Evolutionary conservation across 2,888 invertebrate species (phyloP).

Genomic region (Sesamia inferens): DNA sequence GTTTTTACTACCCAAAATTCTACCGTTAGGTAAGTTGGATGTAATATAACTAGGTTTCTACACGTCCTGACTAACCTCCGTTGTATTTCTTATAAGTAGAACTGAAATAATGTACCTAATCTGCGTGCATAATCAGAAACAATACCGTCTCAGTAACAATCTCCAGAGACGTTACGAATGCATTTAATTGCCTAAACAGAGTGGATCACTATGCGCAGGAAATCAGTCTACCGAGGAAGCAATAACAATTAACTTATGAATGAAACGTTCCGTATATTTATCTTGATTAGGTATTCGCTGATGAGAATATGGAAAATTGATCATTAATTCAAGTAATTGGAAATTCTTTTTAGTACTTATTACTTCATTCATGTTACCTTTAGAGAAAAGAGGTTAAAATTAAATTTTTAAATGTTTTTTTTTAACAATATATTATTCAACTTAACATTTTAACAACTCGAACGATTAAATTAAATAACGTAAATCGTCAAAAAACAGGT

Average conservation of each 20-base stretch:
- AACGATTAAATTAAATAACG: no score
- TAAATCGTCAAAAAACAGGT: no score
- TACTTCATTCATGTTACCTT: no score
- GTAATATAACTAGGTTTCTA: slow-evolving; percentile 35
- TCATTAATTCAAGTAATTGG: background rate
- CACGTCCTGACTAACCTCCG: slow-evolving; percentile 45
- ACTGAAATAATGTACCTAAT: slow-evolving; percentile 70
- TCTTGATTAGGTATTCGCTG: background rate
- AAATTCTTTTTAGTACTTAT: background rate
- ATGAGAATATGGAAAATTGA: background rate
- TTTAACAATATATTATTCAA: no score
- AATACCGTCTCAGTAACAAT: slow-evolving; percentile 59
- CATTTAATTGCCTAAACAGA: slow-evolving; percentile 62
- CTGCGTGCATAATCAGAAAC: slow-evolving; percentile 66
- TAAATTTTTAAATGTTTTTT: no score
- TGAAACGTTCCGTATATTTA: slow-evolving; percentile 1
- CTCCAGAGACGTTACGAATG: slow-evolving; percentile 62
- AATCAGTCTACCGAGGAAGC: slow-evolving; percentile 42
- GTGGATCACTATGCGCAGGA: slow-evolving; percentile 52
- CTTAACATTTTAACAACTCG: no score
- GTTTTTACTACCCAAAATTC: slow-evolving; percentile 2
- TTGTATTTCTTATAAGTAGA: slow-evolving; percentile 60
- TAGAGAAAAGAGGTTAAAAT: no score
- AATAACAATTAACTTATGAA: slow-evolving; percentile 32
- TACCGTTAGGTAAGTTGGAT: slow-evolving; percentile 21